These are phyloP conservation scores for Limonius californicus DNA, from an alignment of 1,140 invertebrate species.

Conservation along the genomic window DNA sequence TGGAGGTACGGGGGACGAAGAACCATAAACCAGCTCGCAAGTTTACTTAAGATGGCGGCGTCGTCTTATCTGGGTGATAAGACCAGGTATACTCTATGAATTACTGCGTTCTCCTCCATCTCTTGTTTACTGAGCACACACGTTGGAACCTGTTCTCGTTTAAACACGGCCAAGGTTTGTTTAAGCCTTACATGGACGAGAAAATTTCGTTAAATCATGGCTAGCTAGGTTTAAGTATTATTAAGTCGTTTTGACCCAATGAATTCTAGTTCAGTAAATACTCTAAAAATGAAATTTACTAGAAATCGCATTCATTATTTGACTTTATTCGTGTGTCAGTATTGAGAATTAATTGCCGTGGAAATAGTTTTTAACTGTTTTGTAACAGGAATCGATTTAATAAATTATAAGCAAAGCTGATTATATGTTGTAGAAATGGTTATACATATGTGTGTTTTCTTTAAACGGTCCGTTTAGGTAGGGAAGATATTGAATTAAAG, in stretches of 20 bases:
- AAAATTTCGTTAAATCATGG: slow-evolving; percentile 1
- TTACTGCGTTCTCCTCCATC: slow-evolving; percentile 5
- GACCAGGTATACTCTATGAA: slow-evolving; percentile 4
- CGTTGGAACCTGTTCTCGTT: slow-evolving; percentile 5
- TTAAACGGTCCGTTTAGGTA: too few relatives aligned
- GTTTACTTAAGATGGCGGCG: slow-evolving; percentile 13
- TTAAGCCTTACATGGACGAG: not conserved
- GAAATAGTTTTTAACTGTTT: too few relatives aligned
- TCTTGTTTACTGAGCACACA: not conserved
- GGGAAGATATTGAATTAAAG: too few relatives aligned
- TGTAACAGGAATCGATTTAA: too few relatives aligned
- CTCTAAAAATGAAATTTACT: not conserved
- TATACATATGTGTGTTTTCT: too few relatives aligned
- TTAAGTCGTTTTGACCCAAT: not conserved
- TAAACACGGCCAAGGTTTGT: not conserved
- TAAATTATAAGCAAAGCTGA: too few relatives aligned
- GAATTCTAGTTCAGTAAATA: not conserved
- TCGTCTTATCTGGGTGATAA: slow-evolving; percentile 8
- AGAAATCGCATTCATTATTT: not conserved
- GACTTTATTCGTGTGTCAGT: too few relatives aligned
- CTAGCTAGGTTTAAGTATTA: not conserved
- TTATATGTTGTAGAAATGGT: too few relatives aligned
- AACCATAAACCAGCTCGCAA: slow-evolving; percentile 9
- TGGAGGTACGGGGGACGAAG: not conserved
- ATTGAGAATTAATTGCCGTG: not conserved